Base-by-base conservation (phyloP, 2,797 vertebrate species). In the Labeo calbasu region DNA sequence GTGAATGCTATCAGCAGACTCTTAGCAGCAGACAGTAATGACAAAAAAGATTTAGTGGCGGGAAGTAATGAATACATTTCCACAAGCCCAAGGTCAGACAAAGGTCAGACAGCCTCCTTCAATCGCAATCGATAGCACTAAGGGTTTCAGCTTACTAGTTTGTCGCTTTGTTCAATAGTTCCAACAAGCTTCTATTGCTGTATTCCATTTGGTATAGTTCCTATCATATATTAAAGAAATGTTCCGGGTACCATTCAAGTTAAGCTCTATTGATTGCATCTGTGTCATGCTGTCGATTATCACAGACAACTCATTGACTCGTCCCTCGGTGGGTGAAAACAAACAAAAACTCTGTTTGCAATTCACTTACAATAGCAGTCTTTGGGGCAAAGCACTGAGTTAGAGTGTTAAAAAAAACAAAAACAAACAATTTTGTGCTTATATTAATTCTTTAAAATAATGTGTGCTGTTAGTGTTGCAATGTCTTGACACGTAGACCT, bases 41-140 rank as follows among this genome's bases (percentile, higher is more conserved):
- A 21, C 53, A 75, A 73, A 72, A 25, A 86, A 57, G 46, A 55
- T 36, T 40, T 28, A 55, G 50, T 48, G 36, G 72, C 2, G 1
- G 14, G 32, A 23, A 78, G 40, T 50, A 66, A 57, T 21, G 15
- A 65, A 53, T 69, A 51, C 81, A 69, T 40, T 65, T 23, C 40
- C 48, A 51, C 61, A 21, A 68, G 23, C 50, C 46, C 66, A 76
- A 86, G 77, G 81, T 80, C 81, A 83, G 48, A 68, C 55, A 63
- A 28, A 81, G 71, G 51, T 85, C 79, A 85, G 36, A 77, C 51
- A 23, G 32, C 46, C 57, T 70, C 10, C 14, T 76, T 85, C 28
- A 79, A 32, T 28, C 40, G 79, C 25, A 75, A 65, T 81, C 70
- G 14, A 61, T 69, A 77, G 11, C 53, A n/a, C 51, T 28, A 9